Evolutionary conservation across 2,797 vertebrate species (phyloP).

Genomic region (Macropodus opercularis): DNA sequence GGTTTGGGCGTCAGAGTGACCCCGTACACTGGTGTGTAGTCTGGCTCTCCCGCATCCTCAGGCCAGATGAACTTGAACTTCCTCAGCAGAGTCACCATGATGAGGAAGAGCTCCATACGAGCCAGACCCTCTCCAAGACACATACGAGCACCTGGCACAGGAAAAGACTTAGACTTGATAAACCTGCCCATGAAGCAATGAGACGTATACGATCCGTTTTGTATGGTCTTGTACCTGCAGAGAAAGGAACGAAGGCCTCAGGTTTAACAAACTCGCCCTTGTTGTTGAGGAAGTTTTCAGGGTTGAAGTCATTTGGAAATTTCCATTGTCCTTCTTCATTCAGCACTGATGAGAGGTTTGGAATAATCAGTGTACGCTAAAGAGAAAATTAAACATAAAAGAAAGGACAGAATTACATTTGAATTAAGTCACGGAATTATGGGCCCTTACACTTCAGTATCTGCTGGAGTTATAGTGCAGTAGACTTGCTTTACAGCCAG

Average conservation of each 20-base stretch:
- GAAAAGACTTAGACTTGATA: too few relatives aligned
- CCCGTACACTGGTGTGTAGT: conserved; percentile 68
- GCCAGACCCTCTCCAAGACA: conserved; percentile 80
- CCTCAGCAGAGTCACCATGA: conserved; percentile 73
- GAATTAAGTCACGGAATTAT: too few relatives aligned
- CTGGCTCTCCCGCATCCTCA: conserved; percentile 75
- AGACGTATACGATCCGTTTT: too few relatives aligned
- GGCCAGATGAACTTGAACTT: conserved; percentile 76
- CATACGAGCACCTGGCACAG: conserved; percentile 76
- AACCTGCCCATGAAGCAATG: too few relatives aligned
- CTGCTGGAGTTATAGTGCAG: too few relatives aligned
- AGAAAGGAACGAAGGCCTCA: conserved; percentile 71
- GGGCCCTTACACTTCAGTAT: too few relatives aligned
- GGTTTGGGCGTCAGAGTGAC: conserved; percentile 66
- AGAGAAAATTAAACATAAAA: too few relatives aligned
- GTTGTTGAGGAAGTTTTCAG: conserved; percentile 66
- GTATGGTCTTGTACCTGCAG: conserved; percentile 53
- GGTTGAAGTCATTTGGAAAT: conserved; percentile 72
- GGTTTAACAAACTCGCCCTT: conserved; percentile 65
- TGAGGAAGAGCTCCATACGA: conserved; percentile 82
- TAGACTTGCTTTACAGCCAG: too few relatives aligned
- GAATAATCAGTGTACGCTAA: conserved; percentile 68
- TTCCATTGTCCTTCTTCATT: conserved; percentile 70
- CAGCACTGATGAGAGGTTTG: conserved; percentile 61
- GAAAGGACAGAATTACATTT: too few relatives aligned